Conservation (phyloP, 2,888 invertebrate species). For the Conomelus anceps region DNA sequence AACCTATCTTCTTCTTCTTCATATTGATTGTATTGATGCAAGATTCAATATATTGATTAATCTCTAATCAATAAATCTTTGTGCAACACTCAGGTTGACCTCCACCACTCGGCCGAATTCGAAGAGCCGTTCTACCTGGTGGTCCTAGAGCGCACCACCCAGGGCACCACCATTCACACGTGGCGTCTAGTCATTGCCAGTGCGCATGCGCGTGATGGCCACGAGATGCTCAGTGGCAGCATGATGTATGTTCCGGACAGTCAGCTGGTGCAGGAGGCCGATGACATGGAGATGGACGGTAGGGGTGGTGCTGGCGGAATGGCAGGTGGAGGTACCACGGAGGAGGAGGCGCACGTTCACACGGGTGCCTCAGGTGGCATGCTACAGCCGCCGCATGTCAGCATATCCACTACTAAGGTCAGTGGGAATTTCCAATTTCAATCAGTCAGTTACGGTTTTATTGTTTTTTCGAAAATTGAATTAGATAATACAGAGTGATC, state of each 20-base stretch:
- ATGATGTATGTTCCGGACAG: constrained; percentile 89
- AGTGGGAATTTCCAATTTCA: not conserved
- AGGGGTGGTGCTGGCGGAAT: constrained; percentile 39
- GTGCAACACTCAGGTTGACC: constrained; percentile 57
- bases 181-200: constrained; percentile 81
- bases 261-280: constrained; percentile 75
- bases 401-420: constrained; percentile 85
- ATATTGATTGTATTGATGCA: too few relatives aligned
- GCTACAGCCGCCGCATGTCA: constrained; percentile 58
- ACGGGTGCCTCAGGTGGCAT: too few relatives aligned
- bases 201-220: not conserved
- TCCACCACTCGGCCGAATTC: constrained; percentile 77
- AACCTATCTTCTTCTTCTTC: too few relatives aligned
- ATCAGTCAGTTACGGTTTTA: not conserved
- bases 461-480: not conserved
- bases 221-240: constrained; percentile 69
- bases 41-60: too few relatives aligned
- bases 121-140: constrained; percentile 95
- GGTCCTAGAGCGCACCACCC: constrained; percentile 77
- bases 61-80: too few relatives aligned
- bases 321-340: constrained; percentile 39
- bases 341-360: constrained; percentile 35
- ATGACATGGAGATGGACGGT: constrained; percentile 43
- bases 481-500: too few relatives aligned
- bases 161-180: constrained; percentile 87